phyloP scores from a whole-genome alignment of 64 coral and sea anemone genomes.

The Dendronephthya gigantea region DNA sequence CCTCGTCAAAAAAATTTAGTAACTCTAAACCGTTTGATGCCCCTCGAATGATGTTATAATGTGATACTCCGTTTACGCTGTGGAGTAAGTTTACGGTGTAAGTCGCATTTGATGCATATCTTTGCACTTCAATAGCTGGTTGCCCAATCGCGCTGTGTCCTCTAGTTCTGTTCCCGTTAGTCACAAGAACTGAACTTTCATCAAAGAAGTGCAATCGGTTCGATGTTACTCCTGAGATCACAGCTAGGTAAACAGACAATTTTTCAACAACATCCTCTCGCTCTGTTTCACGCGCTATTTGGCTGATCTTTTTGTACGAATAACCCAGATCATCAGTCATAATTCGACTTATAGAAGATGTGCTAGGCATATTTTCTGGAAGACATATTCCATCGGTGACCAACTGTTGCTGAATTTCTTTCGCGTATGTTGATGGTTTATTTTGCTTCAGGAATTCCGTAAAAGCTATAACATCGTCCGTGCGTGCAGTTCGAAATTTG shows the following conservation, averaged over 20 bases:
- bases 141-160: conserved; percentile 8
- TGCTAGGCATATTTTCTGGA: background rate
- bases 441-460: background rate
- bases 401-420: background rate
- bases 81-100: conserved; percentile 5
- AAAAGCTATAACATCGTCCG: background rate
- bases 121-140: conserved; percentile 31
- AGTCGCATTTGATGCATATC: conserved; percentile 34
- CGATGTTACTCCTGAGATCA: too few relatives aligned
- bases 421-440: background rate
- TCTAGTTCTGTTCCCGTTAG: conserved; percentile 34
- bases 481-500: background rate
- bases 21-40: conserved; percentile 22
- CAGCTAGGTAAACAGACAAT: too few relatives aligned
- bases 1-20: conserved; percentile 18
- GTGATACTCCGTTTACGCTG: conserved; percentile 11
- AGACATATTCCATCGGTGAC: background rate
- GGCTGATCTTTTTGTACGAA: too few relatives aligned
- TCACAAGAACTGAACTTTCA: too few relatives aligned
- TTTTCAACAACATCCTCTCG: too few relatives aligned
- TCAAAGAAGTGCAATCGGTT: too few relatives aligned
- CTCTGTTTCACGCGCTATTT: too few relatives aligned
- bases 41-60: background rate
- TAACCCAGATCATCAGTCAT: too few relatives aligned
- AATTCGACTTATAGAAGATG: too few relatives aligned